These are phyloP conservation scores for Isotomurus palustris DNA, from an alignment of 2,888 invertebrate species.

Conservation along the genomic window DNA sequence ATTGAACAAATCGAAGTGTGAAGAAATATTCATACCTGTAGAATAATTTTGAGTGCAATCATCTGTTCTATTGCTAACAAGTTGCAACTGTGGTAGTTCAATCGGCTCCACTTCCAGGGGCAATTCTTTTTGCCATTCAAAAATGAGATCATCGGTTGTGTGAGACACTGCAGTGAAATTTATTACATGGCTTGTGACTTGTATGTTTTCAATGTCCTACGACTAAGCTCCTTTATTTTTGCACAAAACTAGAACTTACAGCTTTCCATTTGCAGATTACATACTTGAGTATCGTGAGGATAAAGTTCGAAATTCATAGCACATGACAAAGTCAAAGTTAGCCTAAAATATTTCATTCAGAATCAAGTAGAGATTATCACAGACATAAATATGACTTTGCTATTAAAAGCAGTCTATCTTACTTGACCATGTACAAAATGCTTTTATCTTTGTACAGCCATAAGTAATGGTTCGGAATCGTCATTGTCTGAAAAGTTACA, in stretches of 20 bases:
- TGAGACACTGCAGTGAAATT: slow-evolving; percentile 68
- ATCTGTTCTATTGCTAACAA: slow-evolving; percentile 81
- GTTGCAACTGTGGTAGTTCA: slow-evolving; percentile 79
- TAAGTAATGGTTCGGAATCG: slow-evolving; percentile 88
- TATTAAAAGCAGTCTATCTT: too few relatives aligned
- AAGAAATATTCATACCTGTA: slow-evolving; percentile 59
- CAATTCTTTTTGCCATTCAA: slow-evolving; percentile 87
- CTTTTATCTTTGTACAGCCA: slow-evolving; percentile 84
- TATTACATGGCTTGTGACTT: not conserved
- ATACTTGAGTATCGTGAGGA: slow-evolving; percentile 90
- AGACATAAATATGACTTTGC: too few relatives aligned
- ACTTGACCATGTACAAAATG: slow-evolving; percentile 82
- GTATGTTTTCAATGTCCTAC: not conserved
- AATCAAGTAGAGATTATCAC: not conserved
- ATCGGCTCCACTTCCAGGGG: slow-evolving; percentile 85
- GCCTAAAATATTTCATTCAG: slow-evolving; percentile 51
- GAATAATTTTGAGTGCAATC: slow-evolving; percentile 90
- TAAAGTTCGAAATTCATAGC: slow-evolving; percentile 93
- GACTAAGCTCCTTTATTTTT: not conserved
- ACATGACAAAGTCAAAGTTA: slow-evolving; percentile 81
- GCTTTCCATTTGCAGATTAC: slow-evolving; percentile 90
- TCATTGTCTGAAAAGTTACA: slow-evolving; percentile 91
- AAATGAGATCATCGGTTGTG: slow-evolving; percentile 88
- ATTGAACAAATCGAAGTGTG: not conserved
- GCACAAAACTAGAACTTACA: slow-evolving; percentile 60